Base-by-base conservation (phyloP, 2,797 vertebrate species). In the Rachycentron canadum region DNA sequence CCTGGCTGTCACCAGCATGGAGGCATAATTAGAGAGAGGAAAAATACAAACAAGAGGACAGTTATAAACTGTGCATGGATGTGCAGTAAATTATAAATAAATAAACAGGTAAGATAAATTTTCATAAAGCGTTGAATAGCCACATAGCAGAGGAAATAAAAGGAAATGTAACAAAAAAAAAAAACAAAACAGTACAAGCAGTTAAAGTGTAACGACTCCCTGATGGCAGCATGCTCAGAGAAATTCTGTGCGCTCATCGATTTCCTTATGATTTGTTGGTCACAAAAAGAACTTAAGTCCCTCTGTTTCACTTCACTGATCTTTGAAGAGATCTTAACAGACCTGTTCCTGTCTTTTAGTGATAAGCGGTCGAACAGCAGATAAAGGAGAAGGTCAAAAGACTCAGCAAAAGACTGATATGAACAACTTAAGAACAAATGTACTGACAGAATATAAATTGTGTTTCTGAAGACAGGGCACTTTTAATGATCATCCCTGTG, bases 261-360 rank as follows among this genome's bases (percentile, higher is more conserved):
- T 78, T 76, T 78, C 58, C n/a, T 36, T n/a, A 56, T 78, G 63
- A 77, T 75, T 65, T 76, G 40, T 69, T 60, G 70, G 73, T 82
- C 43, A 40, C 61, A 38, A 79, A 76, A 71, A 65, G 4, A 56
- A 57, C 45, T 57, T 10, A 17, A 55, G 53, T 68, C 41, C 58
- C 76, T 58, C 30, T 53, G 74, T 61, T 62, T 66, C 57, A 50
- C 60, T 76, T 38, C 47, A 45, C 38, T 32, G 79, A 63, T 79
- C 52, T 61, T 73, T 74, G 41, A 61, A 59, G 38, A 78, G 36
- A 78, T 64, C 59, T 68, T 30, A 52, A 32, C 16, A 4, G 28
- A 13, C 16, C 45, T 52, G 69, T 28, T 36, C 28, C 62, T 58
- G 43, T 34, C 78, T 55, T 71, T 56, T 4, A 60, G 34, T 21